Evolutionary conservation across 2,113 vertebrate species (phyloP).

Genomic region (Megaceryle torquata): DNA sequence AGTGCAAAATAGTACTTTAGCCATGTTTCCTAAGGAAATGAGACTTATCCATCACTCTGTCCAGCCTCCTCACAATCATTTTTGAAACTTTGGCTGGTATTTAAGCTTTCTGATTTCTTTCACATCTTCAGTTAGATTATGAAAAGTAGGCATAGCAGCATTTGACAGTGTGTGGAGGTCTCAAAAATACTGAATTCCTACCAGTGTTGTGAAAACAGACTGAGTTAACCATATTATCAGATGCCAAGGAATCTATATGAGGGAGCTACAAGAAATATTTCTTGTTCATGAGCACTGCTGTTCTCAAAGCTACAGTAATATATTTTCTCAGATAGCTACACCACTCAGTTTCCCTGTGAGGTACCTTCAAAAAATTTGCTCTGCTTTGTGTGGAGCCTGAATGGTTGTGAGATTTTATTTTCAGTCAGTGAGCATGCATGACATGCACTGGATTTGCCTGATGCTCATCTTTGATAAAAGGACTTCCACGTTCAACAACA

Average conservation of each 20-base stretch:
- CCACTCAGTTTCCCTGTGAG: not conserved
- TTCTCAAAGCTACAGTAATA: not conserved
- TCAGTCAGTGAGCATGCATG: not conserved
- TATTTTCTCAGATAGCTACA: not conserved
- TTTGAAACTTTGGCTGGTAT: not conserved
- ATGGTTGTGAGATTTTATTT: not conserved
- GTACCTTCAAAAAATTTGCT: not conserved
- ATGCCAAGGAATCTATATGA: not conserved
- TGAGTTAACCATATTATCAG: not conserved
- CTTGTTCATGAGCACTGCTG: not conserved
- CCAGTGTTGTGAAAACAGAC: not conserved
- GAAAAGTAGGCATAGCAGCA: not conserved
- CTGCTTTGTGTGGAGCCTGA: not conserved
- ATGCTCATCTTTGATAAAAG: not conserved
- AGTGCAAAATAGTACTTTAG: not conserved
- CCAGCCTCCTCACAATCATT: not conserved
- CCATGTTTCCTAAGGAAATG: not conserved
- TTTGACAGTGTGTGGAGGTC: not conserved
- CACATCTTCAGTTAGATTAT: not conserved
- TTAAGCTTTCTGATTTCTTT: not conserved
- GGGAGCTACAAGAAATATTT: not conserved
- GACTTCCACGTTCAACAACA: not conserved
- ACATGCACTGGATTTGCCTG: not conserved
- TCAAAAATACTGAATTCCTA: not conserved
- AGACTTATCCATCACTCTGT: not conserved